These are phyloP conservation scores for Catostylus mosaicus DNA, from an alignment of 30 jellyfish, hydroid and myxozoan species.

Conservation along the genomic window DNA sequence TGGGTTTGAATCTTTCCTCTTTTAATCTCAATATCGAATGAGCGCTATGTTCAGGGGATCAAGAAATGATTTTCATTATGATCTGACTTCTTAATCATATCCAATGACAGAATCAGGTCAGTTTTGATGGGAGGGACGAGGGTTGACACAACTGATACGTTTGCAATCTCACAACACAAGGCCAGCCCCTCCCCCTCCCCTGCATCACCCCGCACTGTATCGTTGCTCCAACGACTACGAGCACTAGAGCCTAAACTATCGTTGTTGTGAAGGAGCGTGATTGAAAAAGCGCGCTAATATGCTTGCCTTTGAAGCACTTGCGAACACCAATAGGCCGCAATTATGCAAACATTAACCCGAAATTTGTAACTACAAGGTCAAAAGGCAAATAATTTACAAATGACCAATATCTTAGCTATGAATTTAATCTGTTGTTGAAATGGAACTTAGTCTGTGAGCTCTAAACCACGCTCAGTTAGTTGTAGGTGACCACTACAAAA, in stretches of 20 bases:
- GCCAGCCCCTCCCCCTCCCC: too few relatives aligned
- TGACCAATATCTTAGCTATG: conserved; percentile 24
- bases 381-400: conserved; percentile 18
- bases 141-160: too few relatives aligned
- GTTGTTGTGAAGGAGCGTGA: background rate
- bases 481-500: conserved; percentile 62
- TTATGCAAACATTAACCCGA: conserved; percentile 18
- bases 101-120: too few relatives aligned
- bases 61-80: background rate
- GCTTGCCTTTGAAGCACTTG: background rate
- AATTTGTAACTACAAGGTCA: conserved; percentile 20
- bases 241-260: too few relatives aligned
- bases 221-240: too few relatives aligned
- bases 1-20: background rate
- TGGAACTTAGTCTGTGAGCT: conserved; percentile 68
- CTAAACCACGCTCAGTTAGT: conserved; percentile 51
- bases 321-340: background rate
- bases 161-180: too few relatives aligned
- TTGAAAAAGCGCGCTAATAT: conserved; percentile 4
- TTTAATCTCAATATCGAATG: conserved; percentile 1
- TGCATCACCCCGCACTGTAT: too few relatives aligned
- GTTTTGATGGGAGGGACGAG: too few relatives aligned
- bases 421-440: conserved; percentile 60
- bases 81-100: background rate
- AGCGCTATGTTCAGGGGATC: background rate